Evolutionary conservation across 2,797 vertebrate species (phyloP), one percentile per base, ranked within the genome.

Genomic region (Poeciliopsis infans): DNA sequence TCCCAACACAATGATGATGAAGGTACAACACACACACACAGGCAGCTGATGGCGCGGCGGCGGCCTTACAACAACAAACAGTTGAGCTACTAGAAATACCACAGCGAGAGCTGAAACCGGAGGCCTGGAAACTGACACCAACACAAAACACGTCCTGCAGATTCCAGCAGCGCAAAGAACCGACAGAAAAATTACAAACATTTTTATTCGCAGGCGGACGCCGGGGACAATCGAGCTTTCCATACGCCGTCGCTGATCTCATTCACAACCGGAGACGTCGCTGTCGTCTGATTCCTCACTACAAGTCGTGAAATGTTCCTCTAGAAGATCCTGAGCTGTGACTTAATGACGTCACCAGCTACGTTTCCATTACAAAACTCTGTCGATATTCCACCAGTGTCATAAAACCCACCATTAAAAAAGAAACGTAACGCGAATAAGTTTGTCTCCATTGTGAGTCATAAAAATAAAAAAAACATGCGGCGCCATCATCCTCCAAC

Each of bases 11-110:
- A 76, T 28, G 49, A 77, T 77, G n/a, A 78, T 43, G 79, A 79
- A 74, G 79, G 74, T 77, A 77, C 69, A 64, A 81, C 66, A 80
- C 74, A 84, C 66, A 79, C 74, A 84, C 81, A 72, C 45, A 36
- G 75, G 92, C 95, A 95, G 94, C 95, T 95, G 95, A 93, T 85
- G 13, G 90, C 25, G 87, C 78, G 85, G 79, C 83, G 78, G 79
- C 87, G 84, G 87, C 76, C 83, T 87, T 91, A 92, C 90, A 93
- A 94, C 91, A 96, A 94, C 92, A 95, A 91, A 89, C 91, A 91
- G 87, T 92, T 89, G 87, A 88, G 90, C 91, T 92, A 93, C 89
- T 92, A 93, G 87, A 95, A 95, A 95, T 94, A 89, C 93, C 93
- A 79, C 73, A 70, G 89, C 45, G 4, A 66, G 82, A 86, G 85